Evolutionary conservation across 2,888 invertebrate genomes (phyloP).

Genomic region (Papilio demoleus): DNA sequence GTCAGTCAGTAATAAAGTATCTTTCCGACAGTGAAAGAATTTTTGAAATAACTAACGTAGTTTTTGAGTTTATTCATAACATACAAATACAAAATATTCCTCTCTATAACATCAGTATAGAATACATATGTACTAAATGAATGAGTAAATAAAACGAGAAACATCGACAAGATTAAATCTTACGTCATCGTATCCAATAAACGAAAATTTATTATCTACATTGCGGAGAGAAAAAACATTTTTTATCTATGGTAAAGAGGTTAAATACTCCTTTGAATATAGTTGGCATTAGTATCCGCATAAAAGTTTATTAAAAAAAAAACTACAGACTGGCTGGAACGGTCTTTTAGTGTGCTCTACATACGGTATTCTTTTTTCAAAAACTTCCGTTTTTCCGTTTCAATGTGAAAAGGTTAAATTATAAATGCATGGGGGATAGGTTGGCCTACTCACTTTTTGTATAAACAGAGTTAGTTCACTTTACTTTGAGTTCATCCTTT

Average conservation of each 20-base stretch:
- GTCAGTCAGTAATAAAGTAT: too few species aligned
- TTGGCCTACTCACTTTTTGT: conserved; percentile 10
- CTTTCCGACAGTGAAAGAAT: too few species aligned
- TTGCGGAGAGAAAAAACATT: conserved; percentile 15
- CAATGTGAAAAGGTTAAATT: conserved; percentile 27
- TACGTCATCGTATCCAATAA: background rate
- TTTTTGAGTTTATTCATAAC: too few species aligned
- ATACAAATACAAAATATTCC: too few species aligned
- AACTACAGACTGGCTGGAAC: background rate
- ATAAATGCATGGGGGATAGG: conserved; percentile 27
- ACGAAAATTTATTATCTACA: conserved; percentile 24
- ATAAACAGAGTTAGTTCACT: conserved; percentile 12
- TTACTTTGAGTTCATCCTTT: conserved; percentile 11
- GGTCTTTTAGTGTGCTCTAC: conserved; percentile 27
- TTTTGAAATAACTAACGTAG: too few species aligned
- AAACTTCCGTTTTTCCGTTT: conserved; percentile 29
- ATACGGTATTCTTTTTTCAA: conserved; percentile 34
- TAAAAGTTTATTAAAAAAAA: conserved; percentile 40
- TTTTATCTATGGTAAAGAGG: conserved; percentile 30
- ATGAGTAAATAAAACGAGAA: background rate
- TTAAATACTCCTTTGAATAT: conserved; percentile 39
- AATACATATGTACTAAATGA: background rate
- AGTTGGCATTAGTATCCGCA: conserved; percentile 30
- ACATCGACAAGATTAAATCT: conserved; percentile 8
- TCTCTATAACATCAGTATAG: background rate